Evolutionary conservation across 2,888 invertebrate genomes (phyloP), one percentile per base, ranked within the genome.

Genomic region (Cremastobaeus sp.): DNA sequence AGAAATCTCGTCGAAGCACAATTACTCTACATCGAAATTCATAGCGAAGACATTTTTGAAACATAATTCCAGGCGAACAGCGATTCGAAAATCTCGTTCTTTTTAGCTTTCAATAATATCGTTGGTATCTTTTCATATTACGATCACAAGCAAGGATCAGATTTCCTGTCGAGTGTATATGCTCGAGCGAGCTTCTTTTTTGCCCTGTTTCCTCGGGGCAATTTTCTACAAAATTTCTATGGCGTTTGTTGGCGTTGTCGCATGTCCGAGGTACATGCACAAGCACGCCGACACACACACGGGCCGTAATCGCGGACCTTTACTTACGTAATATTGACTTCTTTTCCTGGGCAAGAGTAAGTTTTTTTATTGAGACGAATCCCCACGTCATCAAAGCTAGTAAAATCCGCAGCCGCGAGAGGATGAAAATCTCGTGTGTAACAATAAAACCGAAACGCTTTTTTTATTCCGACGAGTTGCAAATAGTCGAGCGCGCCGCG

Each of bases 311-410:
- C 39, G 1, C 6, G 35, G 39, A 37, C 62, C 20, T 68, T 48
- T 48, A 65, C 54, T 55, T 65, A 65, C 21, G 52, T 43, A 37
- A 41, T 28, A 66, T 64, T 68, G 50, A 69, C 65, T 18, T 34
- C 43, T 71, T 74, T 68, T 75, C 73, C 55, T 69, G 73, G 47
- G 80, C 78, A 79, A 81, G 79, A 77, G 78, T 76, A 79, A 76
- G 79, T 78, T 81, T 79, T 81, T 79, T 77, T 80, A 78, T 82
- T 77, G 77, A 76, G 76, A 74, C 76, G 77, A 81, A 81, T 77
- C 77, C 76, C 79, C 37, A 62, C 52, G 60, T 54, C 65, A 41
- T 54, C 57, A 60, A 54, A 59, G 54, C 41, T 39, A 32, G 30
- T 45, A 34, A 68, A 57, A 69, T 64, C 43, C 50, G 59, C 47